phyloP scores from a whole-genome alignment of 2,888 invertebrate species.

The Bedellia somnulentella region DNA sequence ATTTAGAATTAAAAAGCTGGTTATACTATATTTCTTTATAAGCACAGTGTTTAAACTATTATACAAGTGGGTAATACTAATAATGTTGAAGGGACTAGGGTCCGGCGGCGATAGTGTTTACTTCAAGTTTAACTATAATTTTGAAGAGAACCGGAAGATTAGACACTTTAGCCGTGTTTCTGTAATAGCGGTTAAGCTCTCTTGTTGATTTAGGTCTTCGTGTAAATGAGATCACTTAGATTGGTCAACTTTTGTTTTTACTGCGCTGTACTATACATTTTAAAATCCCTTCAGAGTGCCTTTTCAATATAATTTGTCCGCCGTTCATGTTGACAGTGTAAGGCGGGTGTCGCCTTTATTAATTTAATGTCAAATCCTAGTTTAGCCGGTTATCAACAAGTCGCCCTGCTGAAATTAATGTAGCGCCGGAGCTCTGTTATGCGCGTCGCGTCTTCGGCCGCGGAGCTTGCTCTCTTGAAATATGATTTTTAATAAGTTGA shows the following conservation, averaged over 20 bases:
- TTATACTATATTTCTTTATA: no score
- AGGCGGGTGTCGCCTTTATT: constrained; percentile 18
- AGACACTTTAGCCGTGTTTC: constrained; percentile 31
- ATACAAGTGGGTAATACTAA: no score
- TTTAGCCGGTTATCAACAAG: constrained; percentile 23
- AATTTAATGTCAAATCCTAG: constrained; percentile 20
- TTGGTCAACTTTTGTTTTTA: no score
- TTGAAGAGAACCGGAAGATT: constrained; percentile 46
- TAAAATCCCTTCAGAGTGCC: no score
- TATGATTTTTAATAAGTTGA: constrained; percentile 63
- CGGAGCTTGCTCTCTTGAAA: constrained; percentile 36
- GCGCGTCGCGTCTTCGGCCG: constrained; percentile 21
- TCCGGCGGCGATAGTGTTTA: constrained; percentile 23
- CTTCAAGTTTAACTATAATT: constrained; percentile 46
- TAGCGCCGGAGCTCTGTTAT: constrained; percentile 23
- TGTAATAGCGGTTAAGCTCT: constrained; percentile 22
- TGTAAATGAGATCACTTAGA: constrained; percentile 33
- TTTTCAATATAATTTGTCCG: no score
- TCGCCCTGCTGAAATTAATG: constrained; percentile 27
- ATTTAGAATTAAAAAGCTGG: no score
- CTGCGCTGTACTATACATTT: no score
- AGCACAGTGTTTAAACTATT: no score
- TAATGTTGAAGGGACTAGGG: no score
- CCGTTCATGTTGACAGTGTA: no score
- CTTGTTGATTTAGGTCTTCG: constrained; percentile 49